Base-by-base conservation (phyloP, 2,797 vertebrate species). In the Danionella dracula region DNA sequence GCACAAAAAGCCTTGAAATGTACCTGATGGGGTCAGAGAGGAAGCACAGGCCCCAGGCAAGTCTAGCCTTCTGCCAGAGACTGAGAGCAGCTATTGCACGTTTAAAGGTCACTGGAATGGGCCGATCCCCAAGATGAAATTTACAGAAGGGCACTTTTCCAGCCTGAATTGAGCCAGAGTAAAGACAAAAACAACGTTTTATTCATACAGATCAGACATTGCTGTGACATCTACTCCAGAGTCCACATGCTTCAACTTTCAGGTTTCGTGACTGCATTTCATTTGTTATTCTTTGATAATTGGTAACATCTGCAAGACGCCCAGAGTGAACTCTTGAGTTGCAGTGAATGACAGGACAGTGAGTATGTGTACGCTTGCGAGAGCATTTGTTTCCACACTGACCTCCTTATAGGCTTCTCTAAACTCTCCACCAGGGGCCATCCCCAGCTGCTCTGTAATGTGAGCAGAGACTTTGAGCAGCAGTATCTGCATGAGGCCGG, bases 21-120 rank as follows among this genome's bases (percentile, higher is more conserved):
- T 84, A 99, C 97, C 97, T 99, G 87, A 99, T 98, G 8, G 97
- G 96, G 76, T 99, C 97, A 1, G 96, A 98, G 68, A 99, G 89
- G 82, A 98, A 99, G 81, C 96, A 98, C 55, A 99, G 90, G 40
- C 96, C 96, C 97, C 96, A 99, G 0, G 94, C 96, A 70, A 99
- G 89, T 13, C 95, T 94, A 34, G 93, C 90, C 78, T 99, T 99
- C 85, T 99, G 97, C 97, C 97, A 98, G 76, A 98, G 85, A 74
- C 96, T 97, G 55, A 99, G 93, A 2, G 96, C 96, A 51, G 97
- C 94, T 13, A 99, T 97, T 79, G 96, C 94, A 67, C 97, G 90
- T 83, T 98, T 98, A 81, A 99, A 99, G 0, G 97, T 99, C 66
- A 99, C 93, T 0, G 97, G 95, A 73, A 99, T 99, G 48, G 96